These are phyloP conservation scores for Fregetta grallaria DNA, from an alignment of 2,113 vertebrate genomes.

Conservation along the genomic window DNA sequence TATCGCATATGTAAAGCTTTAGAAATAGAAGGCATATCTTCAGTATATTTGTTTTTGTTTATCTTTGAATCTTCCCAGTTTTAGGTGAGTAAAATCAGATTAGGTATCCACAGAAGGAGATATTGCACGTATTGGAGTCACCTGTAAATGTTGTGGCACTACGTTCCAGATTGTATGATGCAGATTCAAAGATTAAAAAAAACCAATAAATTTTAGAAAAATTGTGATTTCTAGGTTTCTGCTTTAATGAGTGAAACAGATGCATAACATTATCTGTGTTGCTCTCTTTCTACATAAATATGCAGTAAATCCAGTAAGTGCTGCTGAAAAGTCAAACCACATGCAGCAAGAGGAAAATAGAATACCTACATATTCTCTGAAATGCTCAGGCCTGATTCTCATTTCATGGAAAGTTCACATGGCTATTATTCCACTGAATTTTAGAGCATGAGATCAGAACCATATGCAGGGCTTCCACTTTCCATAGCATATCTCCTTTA, in stretches of 20 bases:
- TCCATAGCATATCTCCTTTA: not conserved
- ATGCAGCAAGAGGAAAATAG: not conserved
- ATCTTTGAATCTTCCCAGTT: not conserved
- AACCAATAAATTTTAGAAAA: not conserved
- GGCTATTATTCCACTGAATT: not conserved
- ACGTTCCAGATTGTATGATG: not conserved
- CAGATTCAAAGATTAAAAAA: not conserved
- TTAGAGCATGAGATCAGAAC: not conserved
- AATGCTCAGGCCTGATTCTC: not conserved
- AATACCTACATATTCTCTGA: not conserved
- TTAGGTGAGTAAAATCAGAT: not conserved
- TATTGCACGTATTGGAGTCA: not conserved
- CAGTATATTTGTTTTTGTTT: not conserved
- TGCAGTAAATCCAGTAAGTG: not conserved
- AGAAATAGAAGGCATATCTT: not conserved
- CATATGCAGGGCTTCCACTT: not conserved
- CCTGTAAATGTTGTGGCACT: not conserved
- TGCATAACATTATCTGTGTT: not conserved
- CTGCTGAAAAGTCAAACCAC: not conserved
- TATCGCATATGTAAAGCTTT: not conserved
- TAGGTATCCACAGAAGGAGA: not conserved
- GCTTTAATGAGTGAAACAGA: not conserved
- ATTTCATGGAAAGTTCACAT: not conserved
- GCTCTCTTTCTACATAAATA: not conserved
- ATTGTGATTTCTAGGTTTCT: not conserved